These are phyloP conservation scores for Alces alces DNA, from an alignment of 2,113 vertebrate genomes.

Conservation along the genomic window DNA sequence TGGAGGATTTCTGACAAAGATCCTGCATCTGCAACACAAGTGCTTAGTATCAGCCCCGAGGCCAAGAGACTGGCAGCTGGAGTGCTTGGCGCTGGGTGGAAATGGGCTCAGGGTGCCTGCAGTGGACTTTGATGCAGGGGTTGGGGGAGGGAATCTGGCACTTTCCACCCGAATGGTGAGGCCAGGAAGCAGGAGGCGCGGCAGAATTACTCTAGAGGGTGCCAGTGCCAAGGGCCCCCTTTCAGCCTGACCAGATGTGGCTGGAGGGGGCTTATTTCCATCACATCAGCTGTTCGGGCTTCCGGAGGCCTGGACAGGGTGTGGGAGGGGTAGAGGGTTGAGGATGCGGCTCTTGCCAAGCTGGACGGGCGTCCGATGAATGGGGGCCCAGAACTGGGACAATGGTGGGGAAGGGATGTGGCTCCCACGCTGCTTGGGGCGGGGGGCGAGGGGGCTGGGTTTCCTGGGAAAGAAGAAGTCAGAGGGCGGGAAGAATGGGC, in stretches of 20 bases:
- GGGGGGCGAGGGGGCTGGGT: background rate
- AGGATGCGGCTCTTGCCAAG: conserved; percentile 28
- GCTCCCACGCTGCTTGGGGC: background rate
- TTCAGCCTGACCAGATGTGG: conserved; percentile 50
- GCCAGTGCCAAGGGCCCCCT: background rate
- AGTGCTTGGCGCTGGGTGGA: rapidly evolving
- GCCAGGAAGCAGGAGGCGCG: background rate
- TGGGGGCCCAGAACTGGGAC: conserved; percentile 41
- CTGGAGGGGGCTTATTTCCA: background rate
- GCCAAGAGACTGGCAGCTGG: background rate
- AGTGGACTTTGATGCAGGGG: background rate
- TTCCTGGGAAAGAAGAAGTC: conserved; percentile 15
- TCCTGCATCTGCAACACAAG: background rate
- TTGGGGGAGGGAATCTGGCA: background rate
- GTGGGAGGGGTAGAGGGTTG: background rate
- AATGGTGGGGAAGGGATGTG: background rate
- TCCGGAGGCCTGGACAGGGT: conserved; percentile 22
- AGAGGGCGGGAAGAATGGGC: background rate
- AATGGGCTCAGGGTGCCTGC: background rate
- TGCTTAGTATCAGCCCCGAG: background rate
- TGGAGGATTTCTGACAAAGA: background rate
- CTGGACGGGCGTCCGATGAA: background rate
- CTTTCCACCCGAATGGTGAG: background rate
- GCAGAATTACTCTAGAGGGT: background rate
- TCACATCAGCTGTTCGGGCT: background rate